These are phyloP conservation scores for Sarcophaga rosellei DNA, from an alignment of 2,888 invertebrate species.

Conservation along the genomic window DNA sequence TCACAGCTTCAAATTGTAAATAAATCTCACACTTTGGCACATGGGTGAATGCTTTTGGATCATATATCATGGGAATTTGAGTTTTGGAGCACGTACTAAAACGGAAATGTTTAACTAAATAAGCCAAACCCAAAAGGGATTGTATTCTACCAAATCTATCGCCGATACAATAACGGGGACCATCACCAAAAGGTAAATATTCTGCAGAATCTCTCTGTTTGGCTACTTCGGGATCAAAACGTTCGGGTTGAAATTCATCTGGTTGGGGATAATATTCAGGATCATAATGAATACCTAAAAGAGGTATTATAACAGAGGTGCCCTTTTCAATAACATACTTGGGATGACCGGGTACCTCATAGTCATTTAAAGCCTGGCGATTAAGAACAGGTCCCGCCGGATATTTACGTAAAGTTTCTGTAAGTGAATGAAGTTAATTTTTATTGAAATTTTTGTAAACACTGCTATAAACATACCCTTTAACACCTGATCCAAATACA, in stretches of 20 bases:
- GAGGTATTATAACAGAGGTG: conserved; percentile 72
- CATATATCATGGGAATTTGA: conserved; percentile 69
- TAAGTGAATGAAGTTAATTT: too few species aligned
- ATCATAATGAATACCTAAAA: conserved; percentile 83
- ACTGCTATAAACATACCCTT: conserved; percentile 75
- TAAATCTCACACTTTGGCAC: conserved; percentile 62
- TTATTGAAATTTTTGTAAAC: too few species aligned
- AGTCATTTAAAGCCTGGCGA: conserved; percentile 82
- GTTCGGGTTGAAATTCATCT: conserved; percentile 84
- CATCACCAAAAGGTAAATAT: conserved; percentile 78
- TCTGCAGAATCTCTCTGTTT: conserved; percentile 80
- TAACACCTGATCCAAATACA: conserved; percentile 82
- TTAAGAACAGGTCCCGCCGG: conserved; percentile 83
- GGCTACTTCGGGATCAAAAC: conserved; percentile 83
- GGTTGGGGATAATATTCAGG: conserved; percentile 82
- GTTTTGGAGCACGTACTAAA: conserved; percentile 72
- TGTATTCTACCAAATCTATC: conserved; percentile 77
- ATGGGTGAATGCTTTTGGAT: conserved; percentile 55
- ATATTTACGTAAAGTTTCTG: conserved; percentile 83
- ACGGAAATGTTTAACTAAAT: conserved; percentile 71
- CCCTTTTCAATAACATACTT: conserved; percentile 82
- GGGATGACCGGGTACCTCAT: conserved; percentile 82
- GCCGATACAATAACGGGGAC: conserved; percentile 78
- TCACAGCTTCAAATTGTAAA: conserved; percentile 64
- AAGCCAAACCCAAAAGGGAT: conserved; percentile 72